Evolutionary conservation across 2,888 invertebrate species (phyloP), one percentile per base, ranked within the genome.

Genomic region (Schrankia costaestrigalis): DNA sequence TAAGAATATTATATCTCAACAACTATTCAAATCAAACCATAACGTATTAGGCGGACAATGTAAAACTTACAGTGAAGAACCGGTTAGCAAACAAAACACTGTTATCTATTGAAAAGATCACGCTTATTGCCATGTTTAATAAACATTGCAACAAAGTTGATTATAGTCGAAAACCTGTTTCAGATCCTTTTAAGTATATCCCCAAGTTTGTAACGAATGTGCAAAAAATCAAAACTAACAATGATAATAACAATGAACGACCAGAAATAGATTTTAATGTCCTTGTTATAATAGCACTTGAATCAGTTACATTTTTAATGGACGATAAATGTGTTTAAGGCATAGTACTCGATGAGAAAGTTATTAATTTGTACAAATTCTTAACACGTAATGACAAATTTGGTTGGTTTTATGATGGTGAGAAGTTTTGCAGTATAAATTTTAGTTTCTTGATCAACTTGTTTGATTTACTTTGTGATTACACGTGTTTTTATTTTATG

Each of bases 121-220:
- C 57, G 70, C 75, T 79, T 81, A 83, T 79, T 83, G 78, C 73
- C 78, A 73, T 83, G 85, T 84, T 84, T 84, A 83, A 84, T 85
- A 86, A 86, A 87, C 83, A 85, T 81, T 73, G 83, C 79, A 83
- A 85, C 83, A 79, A 62, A 82, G 84, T 84, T 77, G 75, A 78
- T 78, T 76, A 78, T 73, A 66, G 57, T 57, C 33, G 18, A 56
- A 73, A 82, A 82, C 78, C 63, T 45, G 83, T 83, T 71, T 43
- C 4, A 26, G 31, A 64, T 75, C 59, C 56, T 67, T 51, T 61
- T 63, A 61, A 31, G 36, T 28, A 25, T 27, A 33, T 26, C 69
- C 67, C 63, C 56, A 39, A 50, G 51, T 41, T 64, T 63, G 59
- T 69, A 73, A 75, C 62, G 68, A 73, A 71, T 62, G 63, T 63